Percentiles rank a stretch among this genome's conserved stretches.
phyloP scores from a whole-genome alignment of 2,113 vertebrate species.

The Campylomormyrus tamandua region DNA sequence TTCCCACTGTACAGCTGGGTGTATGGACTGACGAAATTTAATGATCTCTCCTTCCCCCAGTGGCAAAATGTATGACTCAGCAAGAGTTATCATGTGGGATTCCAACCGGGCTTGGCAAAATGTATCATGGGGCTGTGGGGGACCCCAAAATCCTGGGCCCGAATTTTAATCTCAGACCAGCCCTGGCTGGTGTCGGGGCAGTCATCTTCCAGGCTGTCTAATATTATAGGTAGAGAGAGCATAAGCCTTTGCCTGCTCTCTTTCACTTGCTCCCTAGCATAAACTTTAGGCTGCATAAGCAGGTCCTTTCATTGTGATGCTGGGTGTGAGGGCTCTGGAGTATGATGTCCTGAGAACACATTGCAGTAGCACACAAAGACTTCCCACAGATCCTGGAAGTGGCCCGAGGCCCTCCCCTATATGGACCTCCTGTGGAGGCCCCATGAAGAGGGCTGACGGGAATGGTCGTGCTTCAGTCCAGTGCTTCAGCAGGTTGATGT shows the following conservation, averaged over 20 bases:
- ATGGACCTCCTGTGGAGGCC: background rate
- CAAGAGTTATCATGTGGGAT: too few species aligned
- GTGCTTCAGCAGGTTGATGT: background rate
- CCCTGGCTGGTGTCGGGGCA: background rate
- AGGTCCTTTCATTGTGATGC: background rate
- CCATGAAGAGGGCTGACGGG: background rate
- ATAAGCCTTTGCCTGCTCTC: background rate
- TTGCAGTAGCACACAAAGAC: background rate
- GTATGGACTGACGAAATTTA: background rate
- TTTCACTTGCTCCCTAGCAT: background rate
- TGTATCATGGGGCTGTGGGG: background rate
- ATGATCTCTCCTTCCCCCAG: too few species aligned
- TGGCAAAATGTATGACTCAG: too few species aligned
- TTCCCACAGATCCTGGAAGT: background rate
- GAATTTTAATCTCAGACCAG: background rate
- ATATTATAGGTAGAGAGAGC: background rate
- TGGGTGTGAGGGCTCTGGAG: background rate
- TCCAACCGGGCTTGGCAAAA: background rate
- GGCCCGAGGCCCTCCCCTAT: background rate
- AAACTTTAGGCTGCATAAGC: background rate
- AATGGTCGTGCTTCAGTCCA: background rate
- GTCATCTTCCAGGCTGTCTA: background rate
- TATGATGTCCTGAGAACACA: background rate
- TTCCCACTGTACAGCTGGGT: background rate
- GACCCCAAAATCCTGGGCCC: background rate